Conservation (phyloP, 1,140 invertebrate genomes). For the Manduca sexta region DNA sequence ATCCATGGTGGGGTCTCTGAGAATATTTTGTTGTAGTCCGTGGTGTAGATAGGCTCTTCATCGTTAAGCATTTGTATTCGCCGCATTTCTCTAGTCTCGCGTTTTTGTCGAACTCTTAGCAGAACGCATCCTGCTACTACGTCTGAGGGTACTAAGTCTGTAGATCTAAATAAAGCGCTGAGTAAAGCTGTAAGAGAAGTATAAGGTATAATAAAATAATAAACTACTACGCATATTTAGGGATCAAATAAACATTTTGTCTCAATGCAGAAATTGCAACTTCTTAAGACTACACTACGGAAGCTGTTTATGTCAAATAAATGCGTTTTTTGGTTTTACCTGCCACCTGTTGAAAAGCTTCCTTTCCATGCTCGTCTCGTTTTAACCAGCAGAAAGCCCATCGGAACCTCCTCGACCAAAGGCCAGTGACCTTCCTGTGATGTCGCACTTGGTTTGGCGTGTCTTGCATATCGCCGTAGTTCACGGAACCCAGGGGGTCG, state of each 20-base stretch:
- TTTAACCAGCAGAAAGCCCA: slow-evolving; percentile 88
- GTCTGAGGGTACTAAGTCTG: slow-evolving; percentile 91
- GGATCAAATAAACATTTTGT: too few species aligned
- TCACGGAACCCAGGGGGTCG: slow-evolving; percentile 84
- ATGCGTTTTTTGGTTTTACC: slow-evolving; percentile 65
- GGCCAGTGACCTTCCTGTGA: slow-evolving; percentile 76
- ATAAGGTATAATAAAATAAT: too few species aligned
- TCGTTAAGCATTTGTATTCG: slow-evolving; percentile 80
- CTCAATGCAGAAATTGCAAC: too few species aligned
- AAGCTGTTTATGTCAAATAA: too few species aligned
- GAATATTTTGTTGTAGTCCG: slow-evolving; percentile 77
- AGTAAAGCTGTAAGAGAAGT: slow-evolving; percentile 76
- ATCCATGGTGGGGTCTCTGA: slow-evolving; percentile 82
- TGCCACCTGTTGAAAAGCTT: slow-evolving; percentile 89
- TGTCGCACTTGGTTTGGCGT: slow-evolving; percentile 75
- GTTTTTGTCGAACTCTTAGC: slow-evolving; percentile 82
- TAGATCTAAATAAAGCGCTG: slow-evolving; percentile 84
- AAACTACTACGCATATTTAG: too few species aligned
- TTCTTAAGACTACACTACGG: too few species aligned
- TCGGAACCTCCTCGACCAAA: slow-evolving; percentile 82
- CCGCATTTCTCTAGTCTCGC: slow-evolving; percentile 79
- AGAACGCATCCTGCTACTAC: slow-evolving; percentile 90
- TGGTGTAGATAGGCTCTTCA: slow-evolving; percentile 79
- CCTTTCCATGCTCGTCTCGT: slow-evolving; percentile 84
- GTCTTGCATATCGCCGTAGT: slow-evolving; percentile 75